phyloP scores from a whole-genome alignment of 1,140 invertebrate species.

The Bombus terrestris region DNA sequence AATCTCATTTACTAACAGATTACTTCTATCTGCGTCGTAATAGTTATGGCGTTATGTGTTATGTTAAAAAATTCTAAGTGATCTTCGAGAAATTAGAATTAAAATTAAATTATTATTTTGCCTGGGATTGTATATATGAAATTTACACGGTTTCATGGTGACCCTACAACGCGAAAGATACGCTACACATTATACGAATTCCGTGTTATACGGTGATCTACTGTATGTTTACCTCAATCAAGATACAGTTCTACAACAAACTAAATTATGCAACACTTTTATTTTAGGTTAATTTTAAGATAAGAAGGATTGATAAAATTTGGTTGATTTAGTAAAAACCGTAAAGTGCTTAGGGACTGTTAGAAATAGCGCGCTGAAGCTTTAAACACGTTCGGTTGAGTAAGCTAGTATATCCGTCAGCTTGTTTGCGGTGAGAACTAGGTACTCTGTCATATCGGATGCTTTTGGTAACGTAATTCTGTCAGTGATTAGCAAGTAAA shows the following conservation, averaged over 20 bases:
- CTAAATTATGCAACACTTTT: not conserved
- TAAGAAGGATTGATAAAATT: not conserved
- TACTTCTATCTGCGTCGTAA: no score
- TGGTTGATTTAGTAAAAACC: not conserved
- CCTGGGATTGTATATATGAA: no score
- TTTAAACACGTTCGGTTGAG: not conserved
- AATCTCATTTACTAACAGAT: no score
- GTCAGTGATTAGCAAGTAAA: not conserved
- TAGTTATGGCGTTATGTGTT: no score
- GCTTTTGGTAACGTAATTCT: not conserved
- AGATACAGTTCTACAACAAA: not conserved
- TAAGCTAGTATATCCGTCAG: not conserved
- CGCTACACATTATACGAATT: no score
- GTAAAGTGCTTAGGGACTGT: not conserved
- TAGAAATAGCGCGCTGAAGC: not conserved
- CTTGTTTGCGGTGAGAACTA: not conserved
- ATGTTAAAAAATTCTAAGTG: no score
- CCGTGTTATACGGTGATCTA: no score
- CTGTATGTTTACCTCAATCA: no score
- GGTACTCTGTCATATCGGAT: not conserved
- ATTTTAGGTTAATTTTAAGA: not conserved
- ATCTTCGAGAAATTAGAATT: no score
- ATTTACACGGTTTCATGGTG: no score
- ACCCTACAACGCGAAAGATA: no score
- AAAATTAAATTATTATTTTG: no score